Percentiles rank a stretch among this genome's conserved stretches.
Conservation (phyloP, 1,140 invertebrate genomes). For the Choristoneura fumiferana region DNA sequence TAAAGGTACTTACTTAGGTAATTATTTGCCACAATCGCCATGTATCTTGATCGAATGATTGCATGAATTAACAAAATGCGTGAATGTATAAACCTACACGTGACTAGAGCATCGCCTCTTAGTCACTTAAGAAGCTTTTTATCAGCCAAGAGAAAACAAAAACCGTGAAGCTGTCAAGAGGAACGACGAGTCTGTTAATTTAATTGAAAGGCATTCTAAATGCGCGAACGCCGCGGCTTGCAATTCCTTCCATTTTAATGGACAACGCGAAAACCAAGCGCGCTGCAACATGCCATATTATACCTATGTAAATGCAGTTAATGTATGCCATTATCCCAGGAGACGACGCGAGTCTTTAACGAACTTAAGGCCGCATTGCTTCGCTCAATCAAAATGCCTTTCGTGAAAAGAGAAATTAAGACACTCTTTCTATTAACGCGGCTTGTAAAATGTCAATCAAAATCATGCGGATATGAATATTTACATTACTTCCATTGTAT, state of each 20-base stretch:
- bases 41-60: too few species aligned
- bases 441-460: conserved; percentile 8
- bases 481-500: conserved; percentile 8
- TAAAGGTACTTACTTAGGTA: too few species aligned
- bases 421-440: conserved; percentile 15
- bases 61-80: too few species aligned
- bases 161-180: conserved; percentile 9
- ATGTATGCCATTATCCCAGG: neutral
- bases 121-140: conserved; percentile 1
- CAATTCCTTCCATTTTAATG: conserved; percentile 13
- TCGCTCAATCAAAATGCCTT: conserved; percentile 4
- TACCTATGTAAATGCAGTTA: conserved; percentile 4
- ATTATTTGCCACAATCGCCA: too few species aligned
- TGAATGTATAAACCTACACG: too few species aligned
- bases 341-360: neutral
- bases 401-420: conserved; percentile 17
- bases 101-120: neutral
- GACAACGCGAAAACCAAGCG: neutral
- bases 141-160: conserved; percentile 10
- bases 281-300: neutral
- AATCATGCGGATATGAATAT: neutral
- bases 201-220: conserved; percentile 13
- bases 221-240: neutral
- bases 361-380: neutral
- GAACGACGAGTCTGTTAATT: conserved; percentile 15